Conservation (phyloP, 2,113 vertebrate genomes). For the Coracopsis vasa region DNA sequence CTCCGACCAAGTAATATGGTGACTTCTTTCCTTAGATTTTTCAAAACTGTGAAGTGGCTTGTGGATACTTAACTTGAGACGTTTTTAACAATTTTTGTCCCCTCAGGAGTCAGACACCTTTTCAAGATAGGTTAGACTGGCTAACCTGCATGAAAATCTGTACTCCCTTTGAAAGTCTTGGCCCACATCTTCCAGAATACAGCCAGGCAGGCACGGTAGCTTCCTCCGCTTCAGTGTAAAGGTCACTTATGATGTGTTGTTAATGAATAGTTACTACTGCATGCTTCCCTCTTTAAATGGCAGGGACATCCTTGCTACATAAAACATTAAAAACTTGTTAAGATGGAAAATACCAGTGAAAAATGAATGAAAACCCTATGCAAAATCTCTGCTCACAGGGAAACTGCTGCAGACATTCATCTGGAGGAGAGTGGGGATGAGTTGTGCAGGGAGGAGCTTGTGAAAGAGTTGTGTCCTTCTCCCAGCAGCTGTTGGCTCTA, state of each 20-base stretch:
- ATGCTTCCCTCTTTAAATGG: neutral
- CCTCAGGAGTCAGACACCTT: neutral
- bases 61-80: neutral
- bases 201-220: neutral
- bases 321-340: neutral
- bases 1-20: neutral
- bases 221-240: slow-evolving; percentile 19
- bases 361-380: neutral
- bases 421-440: neutral
- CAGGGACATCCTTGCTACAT: slow-evolving; percentile 1
- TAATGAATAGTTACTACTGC: slow-evolving; percentile 42
- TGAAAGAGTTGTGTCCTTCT: neutral
- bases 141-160: neutral
- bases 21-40: neutral
- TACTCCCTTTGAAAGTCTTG: neutral
- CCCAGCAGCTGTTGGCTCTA: slow-evolving; percentile 8
- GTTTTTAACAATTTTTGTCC: neutral
- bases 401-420: neutral
- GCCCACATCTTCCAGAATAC: neutral
- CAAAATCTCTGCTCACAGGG: neutral
- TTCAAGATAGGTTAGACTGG: neutral
- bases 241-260: slow-evolving; percentile 28
- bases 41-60: neutral
- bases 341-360: neutral
- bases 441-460: neutral